A percentile compares a stretch with the other conserved stretches of the same genome.
phyloP scores from a whole-genome alignment of 2,888 invertebrate species.

The Salpingus planirostris region DNA sequence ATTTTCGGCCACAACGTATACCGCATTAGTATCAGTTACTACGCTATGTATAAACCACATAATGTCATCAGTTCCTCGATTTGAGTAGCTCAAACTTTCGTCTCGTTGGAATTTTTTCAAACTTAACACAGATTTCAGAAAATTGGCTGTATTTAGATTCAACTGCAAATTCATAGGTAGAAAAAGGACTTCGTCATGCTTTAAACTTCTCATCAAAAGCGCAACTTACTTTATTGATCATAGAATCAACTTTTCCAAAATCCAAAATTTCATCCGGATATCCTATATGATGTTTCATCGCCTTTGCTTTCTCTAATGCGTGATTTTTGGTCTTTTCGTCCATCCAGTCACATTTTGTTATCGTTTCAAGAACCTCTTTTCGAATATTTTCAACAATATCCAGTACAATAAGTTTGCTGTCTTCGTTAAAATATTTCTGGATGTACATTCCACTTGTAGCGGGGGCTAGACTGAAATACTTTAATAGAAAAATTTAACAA shows the following conservation, averaged over 20 bases:
- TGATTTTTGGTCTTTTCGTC: slow-evolving; percentile 62
- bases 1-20: slow-evolving; percentile 46
- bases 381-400: slow-evolving; percentile 1
- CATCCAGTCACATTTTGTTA: slow-evolving; percentile 42
- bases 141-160: not conserved
- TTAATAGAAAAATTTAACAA: not conserved
- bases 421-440: slow-evolving; percentile 1
- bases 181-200: not conserved
- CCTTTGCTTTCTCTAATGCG: slow-evolving; percentile 63
- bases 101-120: too few species aligned
- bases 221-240: slow-evolving; percentile 53
- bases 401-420: not conserved
- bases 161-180: not conserved
- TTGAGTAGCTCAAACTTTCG: too few species aligned
- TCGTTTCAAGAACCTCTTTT: slow-evolving; percentile 8
- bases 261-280: slow-evolving; percentile 80
- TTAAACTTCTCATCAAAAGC: too few species aligned
- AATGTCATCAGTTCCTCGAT: too few species aligned
- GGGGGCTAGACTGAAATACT: slow-evolving; percentile 1
- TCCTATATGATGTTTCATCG: slow-evolving; percentile 76
- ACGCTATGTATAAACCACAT: too few species aligned
- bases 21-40: slow-evolving; percentile 52
- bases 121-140: too few species aligned
- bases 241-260: slow-evolving; percentile 62
- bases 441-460: slow-evolving; percentile 2